Conservation (phyloP, 2,888 invertebrate genomes). For the Clostera curtula region DNA sequence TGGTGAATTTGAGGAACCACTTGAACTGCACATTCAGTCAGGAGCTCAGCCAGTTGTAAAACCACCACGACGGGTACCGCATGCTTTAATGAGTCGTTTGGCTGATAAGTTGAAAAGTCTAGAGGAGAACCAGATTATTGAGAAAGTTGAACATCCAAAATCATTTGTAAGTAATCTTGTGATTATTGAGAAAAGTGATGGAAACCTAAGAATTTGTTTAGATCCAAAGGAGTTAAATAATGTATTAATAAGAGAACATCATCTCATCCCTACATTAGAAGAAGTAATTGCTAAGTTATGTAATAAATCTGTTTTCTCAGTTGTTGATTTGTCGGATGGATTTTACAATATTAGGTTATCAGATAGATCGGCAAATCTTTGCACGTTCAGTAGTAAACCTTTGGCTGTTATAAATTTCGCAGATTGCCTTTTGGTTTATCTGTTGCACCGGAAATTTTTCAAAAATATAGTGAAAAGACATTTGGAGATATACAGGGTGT, state of each 20-base stretch:
- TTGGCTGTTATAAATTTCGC: background rate
- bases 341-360: conserved; percentile 9
- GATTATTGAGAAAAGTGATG: conserved; percentile 8
- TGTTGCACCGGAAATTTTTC: background rate
- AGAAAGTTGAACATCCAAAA: background rate
- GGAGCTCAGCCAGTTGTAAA: conserved; percentile 1
- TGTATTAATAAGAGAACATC: conserved; percentile 11
- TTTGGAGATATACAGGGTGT: background rate
- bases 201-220: conserved; percentile 12
- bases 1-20: background rate
- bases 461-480: background rate
- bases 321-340: conserved; percentile 12
- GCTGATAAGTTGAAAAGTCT: conserved; percentile 1
- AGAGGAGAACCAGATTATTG: background rate
- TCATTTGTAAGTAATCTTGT: background rate
- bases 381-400: conserved; percentile 8
- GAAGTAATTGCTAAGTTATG: conserved; percentile 9
- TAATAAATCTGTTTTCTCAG: conserved; percentile 10
- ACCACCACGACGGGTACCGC: background rate
- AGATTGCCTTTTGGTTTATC: conserved; percentile 5
- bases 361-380: conserved; percentile 12
- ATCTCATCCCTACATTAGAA: conserved; percentile 10
- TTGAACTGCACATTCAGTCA: background rate
- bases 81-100: background rate
- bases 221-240: conserved; percentile 12